Base-by-base conservation (phyloP, 92 coral and sea anemone genomes). In the Blastomussa wellsi region DNA sequence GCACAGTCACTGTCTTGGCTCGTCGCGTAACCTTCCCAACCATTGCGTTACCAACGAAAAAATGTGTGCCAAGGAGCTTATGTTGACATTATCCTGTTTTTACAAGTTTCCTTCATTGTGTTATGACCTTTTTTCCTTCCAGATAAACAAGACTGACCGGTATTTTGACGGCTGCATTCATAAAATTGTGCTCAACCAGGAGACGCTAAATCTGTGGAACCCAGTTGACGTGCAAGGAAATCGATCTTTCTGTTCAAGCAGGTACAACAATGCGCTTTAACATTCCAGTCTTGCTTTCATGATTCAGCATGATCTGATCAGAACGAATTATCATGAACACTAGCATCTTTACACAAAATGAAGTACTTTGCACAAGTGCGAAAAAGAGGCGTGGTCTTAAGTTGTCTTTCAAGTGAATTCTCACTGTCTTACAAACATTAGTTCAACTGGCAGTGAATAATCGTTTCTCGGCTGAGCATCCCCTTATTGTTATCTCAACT, bases 101-200 rank as follows among this genome's bases (percentile, higher is more conserved):
- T 26, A 26, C 32, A 60, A 12, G 16, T 22, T 59, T 47, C 7
- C 31, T 16, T 62, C 35, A 37, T 35, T 16, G 2, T 62, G 68
- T 62, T 26, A 62, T 62, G 15, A 62, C 32, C 33, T 28, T 79
- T 36, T 74, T 42, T 8, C 20, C 4, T 29, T 35, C 68, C 52
- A 96, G 99, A 85, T 80, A 28, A 93, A 94, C 79, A 86, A 90
- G 51, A 92, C 93, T 7, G 94, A 95, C 60, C 94, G 98, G 41
- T 88, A 72, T 74, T 94, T 92, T 80, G 90, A 89, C 69, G 99
- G 99, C 80, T 93, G 93, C 52, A 89, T 96, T 29, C 98, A 96
- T 77, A 96, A 96, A 55, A 92, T 96, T 19, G 89, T 95, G 4
- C 79, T 96, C 11, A 93, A 96, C 71, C 98, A 94, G 76, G 89